Evolutionary conservation across 2,113 vertebrate genomes (phyloP), one percentile per base, ranked within the genome.

Genomic region (Upupa epops): DNA sequence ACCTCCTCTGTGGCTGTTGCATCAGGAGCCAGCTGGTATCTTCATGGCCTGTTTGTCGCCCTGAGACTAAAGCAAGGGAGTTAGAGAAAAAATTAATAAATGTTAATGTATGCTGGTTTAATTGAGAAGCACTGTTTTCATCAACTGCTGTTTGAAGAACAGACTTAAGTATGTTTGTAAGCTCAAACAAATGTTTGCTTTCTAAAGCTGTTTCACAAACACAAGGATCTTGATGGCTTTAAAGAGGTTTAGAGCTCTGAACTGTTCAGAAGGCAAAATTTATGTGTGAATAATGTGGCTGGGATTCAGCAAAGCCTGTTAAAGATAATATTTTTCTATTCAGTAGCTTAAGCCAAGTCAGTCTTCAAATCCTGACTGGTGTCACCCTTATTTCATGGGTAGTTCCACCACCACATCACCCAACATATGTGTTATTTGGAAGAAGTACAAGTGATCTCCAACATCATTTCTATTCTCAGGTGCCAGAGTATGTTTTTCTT

Each of bases 131-230:
- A 1, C 88, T 92, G 84, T 92, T 96, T 94, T 92, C 81, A 85
- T 94, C 91, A 92, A 49, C 78, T 85, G 54, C 37, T 96, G 90
- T 94, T 94, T 94, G 90, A 96, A 93, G 92, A 96, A 82, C 86
- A 70, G 86, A 70, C 86, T 88, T 92, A 90, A 90, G 68, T 90
- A 24, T 82, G 91, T 95, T 94, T 96, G 86, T 87, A 89, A 89
- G 90, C 82, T 92, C 95, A 93, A 95, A 90, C 83, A 96, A 92
- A 94, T 85, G 92, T 92, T 96, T 86, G 86, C 84, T 94, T 93
- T 95, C 73, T 59, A 94, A 96, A 96, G 89, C 89, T 89, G 78
- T 87, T 96, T 81, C 78, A 85, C 89, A 95, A 93, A 96, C 85
- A 95, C 32, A 54, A 64, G 34, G 78, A 79, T 96, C 80, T 82